phyloP scores from a whole-genome alignment of 1,140 invertebrate species.

The Aphidius gifuensis region DNA sequence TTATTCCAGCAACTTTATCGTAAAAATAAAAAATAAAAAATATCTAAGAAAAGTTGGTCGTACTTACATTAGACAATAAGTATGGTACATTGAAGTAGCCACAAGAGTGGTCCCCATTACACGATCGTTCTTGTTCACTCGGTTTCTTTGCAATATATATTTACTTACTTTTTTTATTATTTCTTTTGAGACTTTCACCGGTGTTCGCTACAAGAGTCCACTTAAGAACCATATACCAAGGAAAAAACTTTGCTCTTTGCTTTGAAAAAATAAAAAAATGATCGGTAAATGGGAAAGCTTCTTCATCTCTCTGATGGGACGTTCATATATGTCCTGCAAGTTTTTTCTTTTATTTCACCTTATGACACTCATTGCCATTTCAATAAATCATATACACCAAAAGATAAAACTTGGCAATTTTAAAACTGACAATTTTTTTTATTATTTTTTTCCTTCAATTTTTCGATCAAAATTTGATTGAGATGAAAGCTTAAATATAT shows the following conservation, averaged over 20 bases:
- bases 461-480: too few species aligned
- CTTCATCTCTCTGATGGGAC: slow-evolving; percentile 7
- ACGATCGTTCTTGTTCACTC: neutral
- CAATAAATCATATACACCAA: neutral
- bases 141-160: neutral
- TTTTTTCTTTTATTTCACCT: neutral
- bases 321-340: neutral
- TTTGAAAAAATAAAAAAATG: neutral
- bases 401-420: too few species aligned
- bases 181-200: slow-evolving; percentile 6
- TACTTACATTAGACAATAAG: too few species aligned
- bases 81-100: too few species aligned
- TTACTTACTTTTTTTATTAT: neutral
- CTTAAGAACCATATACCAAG: neutral
- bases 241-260: slow-evolving; percentile 11
- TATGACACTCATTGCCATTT: neutral
- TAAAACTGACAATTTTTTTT: neutral
- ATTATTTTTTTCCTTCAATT: neutral
- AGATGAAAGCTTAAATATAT: neutral
- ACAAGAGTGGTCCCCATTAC: too few species aligned
- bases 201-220: slow-evolving; percentile 2
- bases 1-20: too few species aligned
- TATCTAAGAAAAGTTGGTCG: too few species aligned
- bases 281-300: slow-evolving; percentile 1
- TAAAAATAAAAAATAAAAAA: too few species aligned